Base-by-base conservation (phyloP, 2,113 vertebrate genomes). In the Chrysochloris asiatica region DNA sequence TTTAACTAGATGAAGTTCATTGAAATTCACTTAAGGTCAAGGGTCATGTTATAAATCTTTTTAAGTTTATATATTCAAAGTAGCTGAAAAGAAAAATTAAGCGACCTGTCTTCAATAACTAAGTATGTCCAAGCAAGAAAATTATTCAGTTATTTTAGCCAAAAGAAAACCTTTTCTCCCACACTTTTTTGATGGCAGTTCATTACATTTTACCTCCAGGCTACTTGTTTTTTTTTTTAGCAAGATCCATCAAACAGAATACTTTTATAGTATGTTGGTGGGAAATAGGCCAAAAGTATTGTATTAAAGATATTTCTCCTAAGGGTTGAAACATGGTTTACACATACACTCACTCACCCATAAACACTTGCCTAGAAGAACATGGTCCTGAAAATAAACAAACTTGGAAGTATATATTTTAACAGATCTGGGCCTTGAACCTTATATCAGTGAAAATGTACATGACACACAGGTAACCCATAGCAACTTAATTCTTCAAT, bases 211-310 rank as follows among this genome's bases (percentile, higher is more conserved):
- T 88, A 69, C 93, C 90, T 85, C 69, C 36, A 90, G 88, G 81
- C 56, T 91, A 86, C 6, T 75, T 88, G 79, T 56, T 95, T 96
- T 61, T n/a, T 94, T 85, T 93, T 93, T 89, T 26, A 86, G 78
- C 52, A 93, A 96, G 92, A 88, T n/a, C 83, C 81, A 91, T 96
- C 93, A 95, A 48, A 95, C 8, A 28, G 8, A 95, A 12, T 80
- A 63, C 41, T 86, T 85, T 86, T 50, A 61, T 61, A 94, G 93
- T 47, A 94, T 30, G 41, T 56, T 80, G 84, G 54, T 43, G 3
- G 86, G 45, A 86, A 88, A 80, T 0, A 90, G 83, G 88, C 36
- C 5, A 5, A 56, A 90, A 85, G 72, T 72, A 77, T 14, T 92
- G 72, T 61, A 54, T 73, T 88, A 92, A 30, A 91, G 48, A 21